phyloP scores from a whole-genome alignment of 2,888 invertebrate genomes.

The Alentia gelatinosa region DNA sequence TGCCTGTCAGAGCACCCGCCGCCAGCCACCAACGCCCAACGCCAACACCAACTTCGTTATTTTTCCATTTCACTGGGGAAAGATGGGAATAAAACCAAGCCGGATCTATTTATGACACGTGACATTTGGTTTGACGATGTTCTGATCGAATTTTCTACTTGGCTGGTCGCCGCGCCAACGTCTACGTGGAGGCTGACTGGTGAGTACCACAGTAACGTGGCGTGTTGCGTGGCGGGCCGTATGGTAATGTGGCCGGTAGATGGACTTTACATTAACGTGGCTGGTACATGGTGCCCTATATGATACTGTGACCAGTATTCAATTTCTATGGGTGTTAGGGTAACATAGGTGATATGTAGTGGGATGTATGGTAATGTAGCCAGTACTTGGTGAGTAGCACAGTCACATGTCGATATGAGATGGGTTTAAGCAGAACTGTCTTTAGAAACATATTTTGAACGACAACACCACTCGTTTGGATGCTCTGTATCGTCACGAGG shows the following conservation, averaged over 20 bases:
- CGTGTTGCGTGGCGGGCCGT: background rate
- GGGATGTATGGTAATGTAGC: no score
- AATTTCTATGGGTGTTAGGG: no score
- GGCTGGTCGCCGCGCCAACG: background rate
- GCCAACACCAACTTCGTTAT: background rate
- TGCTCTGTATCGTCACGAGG: no score
- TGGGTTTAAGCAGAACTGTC: no score
- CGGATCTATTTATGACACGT: background rate
- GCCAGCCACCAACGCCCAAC: background rate
- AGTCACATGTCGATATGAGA: no score
- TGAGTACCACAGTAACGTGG: background rate
- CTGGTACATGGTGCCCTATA: no score
- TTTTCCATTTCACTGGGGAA: background rate
- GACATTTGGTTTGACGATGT: constrained; percentile 22
- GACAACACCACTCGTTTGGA: no score
- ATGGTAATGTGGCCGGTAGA: background rate
- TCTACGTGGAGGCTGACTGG: background rate
- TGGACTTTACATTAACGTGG: no score
- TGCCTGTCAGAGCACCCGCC: background rate
- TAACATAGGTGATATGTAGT: no score
- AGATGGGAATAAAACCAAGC: background rate
- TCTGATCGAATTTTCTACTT: background rate
- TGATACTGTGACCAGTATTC: no score
- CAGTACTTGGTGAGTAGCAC: no score
- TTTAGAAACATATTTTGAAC: no score